Conservation (phyloP, 2,797 vertebrate genomes). For the Chelmon rostratus region DNA sequence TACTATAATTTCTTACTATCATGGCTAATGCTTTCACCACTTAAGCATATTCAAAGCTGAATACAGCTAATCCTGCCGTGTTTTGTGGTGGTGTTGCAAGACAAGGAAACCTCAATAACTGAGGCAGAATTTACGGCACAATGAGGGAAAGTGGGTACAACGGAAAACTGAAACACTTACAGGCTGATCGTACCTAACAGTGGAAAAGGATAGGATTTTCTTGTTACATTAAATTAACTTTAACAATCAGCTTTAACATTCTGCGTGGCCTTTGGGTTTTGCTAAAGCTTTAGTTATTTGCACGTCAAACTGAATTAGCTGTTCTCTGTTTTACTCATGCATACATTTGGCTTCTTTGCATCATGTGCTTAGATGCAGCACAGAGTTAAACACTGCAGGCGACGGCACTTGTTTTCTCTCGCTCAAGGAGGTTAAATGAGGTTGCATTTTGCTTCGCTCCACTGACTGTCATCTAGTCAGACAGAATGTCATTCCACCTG, state of each 20-base stretch:
- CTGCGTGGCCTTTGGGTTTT: neutral
- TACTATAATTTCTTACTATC: neutral
- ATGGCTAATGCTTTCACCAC: neutral
- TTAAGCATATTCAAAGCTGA: neutral
- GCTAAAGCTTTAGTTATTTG: neutral
- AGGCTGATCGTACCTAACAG: neutral
- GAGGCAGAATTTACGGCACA: neutral
- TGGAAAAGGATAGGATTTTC: neutral
- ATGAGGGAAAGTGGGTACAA: neutral
- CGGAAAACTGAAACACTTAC: neutral
- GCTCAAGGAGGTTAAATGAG: conserved; percentile 57
- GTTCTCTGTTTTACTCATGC: conserved; percentile 34
- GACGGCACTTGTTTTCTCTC: conserved; percentile 36
- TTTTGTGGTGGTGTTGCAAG: conserved; percentile 9
- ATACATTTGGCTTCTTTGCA: conserved; percentile 12
- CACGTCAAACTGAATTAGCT: conserved; percentile 11
- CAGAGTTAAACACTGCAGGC: conserved; percentile 41
- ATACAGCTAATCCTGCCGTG: neutral
- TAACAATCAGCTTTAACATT: neutral
- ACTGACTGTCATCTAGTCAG: conserved; percentile 31
- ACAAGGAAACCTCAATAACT: conserved; percentile 2
- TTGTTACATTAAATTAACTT: neutral
- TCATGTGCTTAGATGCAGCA: conserved; percentile 21
- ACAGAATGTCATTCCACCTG: conserved; percentile 42
- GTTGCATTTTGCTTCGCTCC: conserved; percentile 37